A percentile compares a stretch with the other conserved stretches of the same genome.
phyloP scores from a whole-genome alignment of 1,140 invertebrate species.

The Pseudobourletiella spinata region DNA sequence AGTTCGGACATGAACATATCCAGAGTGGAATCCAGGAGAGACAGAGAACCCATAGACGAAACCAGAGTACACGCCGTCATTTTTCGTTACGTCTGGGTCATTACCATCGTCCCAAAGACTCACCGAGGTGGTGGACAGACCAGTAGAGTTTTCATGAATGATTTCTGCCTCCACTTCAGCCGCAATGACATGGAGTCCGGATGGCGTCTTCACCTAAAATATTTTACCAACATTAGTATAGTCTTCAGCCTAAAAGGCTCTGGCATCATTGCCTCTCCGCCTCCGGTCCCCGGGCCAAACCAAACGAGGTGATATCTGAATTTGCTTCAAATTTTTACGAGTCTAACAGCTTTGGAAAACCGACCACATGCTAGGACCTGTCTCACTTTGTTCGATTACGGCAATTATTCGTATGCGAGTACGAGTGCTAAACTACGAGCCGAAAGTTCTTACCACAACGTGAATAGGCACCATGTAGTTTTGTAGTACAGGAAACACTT shows the following conservation, averaged over 20 bases:
- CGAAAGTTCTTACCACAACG: not conserved
- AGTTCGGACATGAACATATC: conserved; percentile 7
- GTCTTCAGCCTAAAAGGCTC: too few relatives aligned
- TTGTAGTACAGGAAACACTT: not conserved
- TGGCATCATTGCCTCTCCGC: too few relatives aligned
- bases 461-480: not conserved
- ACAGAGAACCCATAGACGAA: conserved; percentile 9
- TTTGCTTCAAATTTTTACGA: too few relatives aligned
- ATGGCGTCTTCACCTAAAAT: conserved; percentile 4
- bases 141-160: conserved; percentile 1
- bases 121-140: not conserved
- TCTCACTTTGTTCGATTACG: too few relatives aligned
- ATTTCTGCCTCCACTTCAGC: conserved; percentile 7
- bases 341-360: too few relatives aligned
- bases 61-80: conserved; percentile 23
- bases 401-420: too few relatives aligned
- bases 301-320: too few relatives aligned
- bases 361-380: too few relatives aligned
- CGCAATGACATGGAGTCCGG: conserved; percentile 12
- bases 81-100: conserved; percentile 13
- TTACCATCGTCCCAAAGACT: conserved; percentile 13
- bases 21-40: conserved; percentile 5
- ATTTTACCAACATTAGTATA: too few relatives aligned
- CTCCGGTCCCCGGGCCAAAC: too few relatives aligned
- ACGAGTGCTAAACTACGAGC: too few relatives aligned